A percentile compares a stretch with the other conserved stretches of the same genome.
Evolutionary conservation across 2,888 invertebrate genomes (phyloP).

Genomic region (Rhabditophanes sp.): DNA sequence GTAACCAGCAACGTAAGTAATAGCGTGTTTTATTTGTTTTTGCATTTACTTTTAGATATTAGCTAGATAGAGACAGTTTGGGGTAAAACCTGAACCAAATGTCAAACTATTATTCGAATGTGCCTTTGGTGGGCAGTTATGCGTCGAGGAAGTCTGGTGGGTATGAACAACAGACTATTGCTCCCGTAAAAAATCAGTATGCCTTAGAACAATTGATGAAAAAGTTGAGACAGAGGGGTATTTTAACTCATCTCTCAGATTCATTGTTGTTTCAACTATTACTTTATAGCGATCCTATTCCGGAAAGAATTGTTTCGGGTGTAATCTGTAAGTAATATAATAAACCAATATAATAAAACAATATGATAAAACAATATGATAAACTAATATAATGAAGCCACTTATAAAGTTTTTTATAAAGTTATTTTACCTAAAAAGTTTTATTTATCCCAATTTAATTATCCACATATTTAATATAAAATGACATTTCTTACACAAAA

Average conservation of each 20-base stretch:
- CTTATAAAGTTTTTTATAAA: not conserved
- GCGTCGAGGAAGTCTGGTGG: too few species aligned
- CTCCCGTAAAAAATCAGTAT: too few species aligned
- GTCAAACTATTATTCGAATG: too few species aligned
- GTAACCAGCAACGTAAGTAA: too few species aligned
- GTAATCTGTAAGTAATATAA: constrained; percentile 26
- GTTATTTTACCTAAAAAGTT: not conserved
- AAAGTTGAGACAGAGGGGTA: too few species aligned
- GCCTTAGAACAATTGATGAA: too few species aligned
- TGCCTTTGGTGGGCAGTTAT: too few species aligned
- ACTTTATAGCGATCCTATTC: constrained; percentile 23
- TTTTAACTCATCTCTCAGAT: constrained; percentile 31
- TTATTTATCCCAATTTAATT: not conserved
- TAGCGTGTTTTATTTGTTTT: too few species aligned
- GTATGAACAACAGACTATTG: too few species aligned
- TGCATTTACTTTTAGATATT: too few species aligned
- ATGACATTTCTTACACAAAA: not conserved
- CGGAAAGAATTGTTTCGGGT: constrained; percentile 27
- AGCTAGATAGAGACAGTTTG: too few species aligned
- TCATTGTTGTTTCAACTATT: constrained; percentile 23
- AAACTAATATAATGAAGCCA: not conserved
- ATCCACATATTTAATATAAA: not conserved
- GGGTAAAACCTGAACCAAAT: too few species aligned
- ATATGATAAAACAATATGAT: constrained; percentile 3
- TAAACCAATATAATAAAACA: not conserved